phyloP scores from a whole-genome alignment of 2,888 invertebrate species.

The Sclerodermus sp. region DNA sequence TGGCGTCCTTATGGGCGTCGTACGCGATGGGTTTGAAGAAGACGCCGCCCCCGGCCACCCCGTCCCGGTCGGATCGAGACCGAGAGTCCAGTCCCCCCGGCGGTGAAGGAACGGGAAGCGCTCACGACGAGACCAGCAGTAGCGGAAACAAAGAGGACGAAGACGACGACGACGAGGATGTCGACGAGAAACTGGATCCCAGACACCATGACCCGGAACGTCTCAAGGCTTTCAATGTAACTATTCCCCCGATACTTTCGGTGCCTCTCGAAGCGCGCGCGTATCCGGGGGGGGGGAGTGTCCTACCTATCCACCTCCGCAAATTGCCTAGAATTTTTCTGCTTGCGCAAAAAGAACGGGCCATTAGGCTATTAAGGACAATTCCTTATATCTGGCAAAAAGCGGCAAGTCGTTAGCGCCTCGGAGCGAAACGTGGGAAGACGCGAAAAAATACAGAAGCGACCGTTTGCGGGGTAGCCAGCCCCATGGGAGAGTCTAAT shows the following conservation, averaged over 20 bases:
- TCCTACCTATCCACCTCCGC: too few relatives aligned
- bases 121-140: slow-evolving; percentile 86
- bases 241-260: too few relatives aligned
- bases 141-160: slow-evolving; percentile 86
- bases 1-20: slow-evolving; percentile 85
- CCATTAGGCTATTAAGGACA: too few relatives aligned
- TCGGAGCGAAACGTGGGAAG: too few relatives aligned
- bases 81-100: slow-evolving; percentile 70
- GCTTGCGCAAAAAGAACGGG: too few relatives aligned
- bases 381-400: too few relatives aligned
- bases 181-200: slow-evolving; percentile 87
- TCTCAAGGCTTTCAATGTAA: slow-evolving; percentile 93
- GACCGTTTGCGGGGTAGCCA: too few relatives aligned
- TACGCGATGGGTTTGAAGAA: slow-evolving; percentile 77
- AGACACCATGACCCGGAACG: slow-evolving; percentile 90
- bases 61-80: slow-evolving; percentile 54
- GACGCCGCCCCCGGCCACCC: slow-evolving; percentile 53
- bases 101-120: slow-evolving; percentile 66
- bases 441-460: too few relatives aligned
- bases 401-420: too few relatives aligned
- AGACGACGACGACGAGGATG: slow-evolving; percentile 87
- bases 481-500: slow-evolving; percentile 11
- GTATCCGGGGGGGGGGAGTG: too few relatives aligned
- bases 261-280: too few relatives aligned
- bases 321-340: too few relatives aligned